Base-by-base conservation (phyloP, 2,888 invertebrate species). In the Argyresthia albistria region DNA sequence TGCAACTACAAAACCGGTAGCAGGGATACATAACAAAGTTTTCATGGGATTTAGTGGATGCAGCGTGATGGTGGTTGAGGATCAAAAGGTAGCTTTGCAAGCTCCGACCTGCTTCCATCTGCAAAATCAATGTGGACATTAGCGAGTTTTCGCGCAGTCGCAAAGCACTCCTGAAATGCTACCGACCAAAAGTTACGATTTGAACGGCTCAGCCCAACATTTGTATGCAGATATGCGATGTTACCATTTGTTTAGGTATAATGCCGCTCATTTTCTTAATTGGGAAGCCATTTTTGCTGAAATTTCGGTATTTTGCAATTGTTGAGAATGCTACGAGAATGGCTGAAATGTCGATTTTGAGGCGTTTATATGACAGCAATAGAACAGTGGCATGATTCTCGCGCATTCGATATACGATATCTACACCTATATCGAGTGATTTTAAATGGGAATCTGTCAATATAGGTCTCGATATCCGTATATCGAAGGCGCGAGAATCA, bases 81-180 rank as follows among this genome's bases (percentile, higher is more conserved):
- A 67, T 67, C 63, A 61, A 66, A 73, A 73, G 80, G 81, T 80
- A 76, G 77, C 76, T 79, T 79, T 73, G 79, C 74, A 71, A 73
- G 73, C 75, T 74, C 78, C 80, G 80, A 84, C 84, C 83, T 83
- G 83, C 80, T 81, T 80, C 83, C 84, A 87, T 87, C 86, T 86
- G 86, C 87, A 87, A 87, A 87, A 87, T 87, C 87, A 87, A 87
- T 87, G 87, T 84, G 84, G 65, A 83, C 70, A 87, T 87, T 86
- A 87, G 84, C 84, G 80, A 83, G 82, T 80, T 80, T 76, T 80
- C 86, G 87, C 87, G 87, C 86, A 86, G 86, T 80, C 87, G 87
- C 87, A 86, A 74, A 76, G 69, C 77, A 73, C 64, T 59, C 66
- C 59, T 61, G 68, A 68, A 68, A 65, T 67, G 78, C 78, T 76